Evolutionary conservation across 2,888 invertebrate genomes (phyloP).

Genomic region (Sympetrum striolatum): DNA sequence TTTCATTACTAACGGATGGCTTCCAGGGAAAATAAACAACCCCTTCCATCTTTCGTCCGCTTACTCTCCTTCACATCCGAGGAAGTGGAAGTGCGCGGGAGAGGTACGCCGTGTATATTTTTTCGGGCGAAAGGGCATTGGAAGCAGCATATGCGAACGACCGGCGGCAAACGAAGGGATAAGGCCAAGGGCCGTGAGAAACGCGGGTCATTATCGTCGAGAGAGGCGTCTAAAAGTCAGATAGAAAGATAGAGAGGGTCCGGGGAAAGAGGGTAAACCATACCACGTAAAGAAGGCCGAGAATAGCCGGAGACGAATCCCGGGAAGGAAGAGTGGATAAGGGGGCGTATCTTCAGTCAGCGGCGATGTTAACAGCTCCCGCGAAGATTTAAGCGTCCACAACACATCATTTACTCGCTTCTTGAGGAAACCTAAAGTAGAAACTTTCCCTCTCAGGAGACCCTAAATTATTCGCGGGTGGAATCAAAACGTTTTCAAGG

Average conservation of each 20-base stretch:
- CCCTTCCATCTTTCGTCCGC: not conserved
- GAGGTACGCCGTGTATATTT: not conserved
- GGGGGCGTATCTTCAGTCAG: not conserved
- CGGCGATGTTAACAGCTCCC: not conserved
- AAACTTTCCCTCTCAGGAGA: too few species aligned
- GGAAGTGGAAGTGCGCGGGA: not conserved
- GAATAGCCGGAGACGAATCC: not conserved
- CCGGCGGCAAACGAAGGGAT: not conserved
- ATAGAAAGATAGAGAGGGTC: too few species aligned
- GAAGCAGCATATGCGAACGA: not conserved
- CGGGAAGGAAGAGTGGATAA: not conserved
- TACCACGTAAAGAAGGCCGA: not conserved
- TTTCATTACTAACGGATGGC: not conserved
- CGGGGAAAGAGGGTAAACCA: not conserved
- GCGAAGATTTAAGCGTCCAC: too few species aligned
- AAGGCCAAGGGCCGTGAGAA: not conserved
- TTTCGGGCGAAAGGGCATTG: not conserved
- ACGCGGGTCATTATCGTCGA: not conserved
- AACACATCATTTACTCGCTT: too few species aligned
- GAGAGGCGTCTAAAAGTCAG: not conserved
- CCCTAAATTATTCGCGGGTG: too few species aligned
- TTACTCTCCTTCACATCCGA: not conserved
- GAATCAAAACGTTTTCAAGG: too few species aligned
- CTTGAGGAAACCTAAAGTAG: too few species aligned
- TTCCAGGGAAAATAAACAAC: not conserved